Evolutionary conservation across 2,113 vertebrate species (phyloP), one percentile per base, ranked within the genome.

Genomic region (Rafetus swinhoei): DNA sequence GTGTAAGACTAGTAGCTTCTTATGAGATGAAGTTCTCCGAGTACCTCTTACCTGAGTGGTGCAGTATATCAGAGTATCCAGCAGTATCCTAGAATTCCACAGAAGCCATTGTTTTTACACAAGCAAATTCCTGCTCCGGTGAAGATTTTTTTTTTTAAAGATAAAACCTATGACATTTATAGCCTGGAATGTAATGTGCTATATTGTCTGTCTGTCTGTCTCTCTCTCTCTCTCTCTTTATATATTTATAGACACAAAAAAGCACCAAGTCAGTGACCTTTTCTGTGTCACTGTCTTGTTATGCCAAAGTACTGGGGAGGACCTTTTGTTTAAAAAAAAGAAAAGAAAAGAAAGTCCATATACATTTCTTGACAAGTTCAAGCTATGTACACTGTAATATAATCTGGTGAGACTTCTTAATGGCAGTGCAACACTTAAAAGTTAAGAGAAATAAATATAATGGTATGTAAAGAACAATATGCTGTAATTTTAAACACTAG

Each of bases 1-100:
- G 22, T 55, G 57, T 3, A n/a, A 76, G 39, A 1, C 50, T 0
- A 0, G 2, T 69, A 56, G 27, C 9, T 93, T 18, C 12, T 62
- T 85, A 39, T 21, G 5, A 2, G 25, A 85, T 62, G 55, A 72
- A 87, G 35, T 4, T 56, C 19, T 24, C 74, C 25, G 80, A 22
- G 18, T 3, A 27, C 24, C 5, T 88, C 62, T 65, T 50, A 76
- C 29, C 79, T 82, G 45, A 29, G 10, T 84, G 84, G 39, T 82
- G 19, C 14, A 72, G 19, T 29, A 7, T 11, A 80, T 54, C 5
- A 60, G 32, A 39, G 50, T 53, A 32, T 35, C 27, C 14, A 77
- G 32, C 16, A 32, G 15, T 2, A 2, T 54, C 39, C 15, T 69
- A 76, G 35, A 13, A 25, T 39, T 85, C 55, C 2, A 4, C 77